phyloP scores from a whole-genome alignment of 2,888 invertebrate genomes.

The Ceraclea dissimilis region DNA sequence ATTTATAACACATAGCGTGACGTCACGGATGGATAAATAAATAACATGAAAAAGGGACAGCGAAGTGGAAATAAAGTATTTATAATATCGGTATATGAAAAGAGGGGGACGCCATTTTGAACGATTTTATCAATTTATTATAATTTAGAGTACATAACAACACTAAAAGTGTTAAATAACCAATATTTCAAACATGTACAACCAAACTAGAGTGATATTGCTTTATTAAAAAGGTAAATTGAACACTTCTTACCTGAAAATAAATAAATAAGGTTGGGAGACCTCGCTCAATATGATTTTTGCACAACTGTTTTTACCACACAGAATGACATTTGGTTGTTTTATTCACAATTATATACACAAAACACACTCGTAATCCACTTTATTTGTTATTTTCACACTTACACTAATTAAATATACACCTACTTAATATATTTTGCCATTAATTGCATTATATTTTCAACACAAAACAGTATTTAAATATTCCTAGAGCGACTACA shows the following conservation, averaged over 20 bases:
- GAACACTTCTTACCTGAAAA: background rate
- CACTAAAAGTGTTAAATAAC: background rate
- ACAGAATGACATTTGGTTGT: slow-evolving; percentile 9
- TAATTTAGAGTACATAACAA: background rate
- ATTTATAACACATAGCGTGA: too few relatives aligned
- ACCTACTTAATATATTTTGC: background rate
- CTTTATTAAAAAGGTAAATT: background rate
- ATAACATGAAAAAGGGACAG: background rate
- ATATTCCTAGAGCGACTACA: background rate
- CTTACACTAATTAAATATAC: slow-evolving; percentile 2
- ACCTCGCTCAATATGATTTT: background rate
- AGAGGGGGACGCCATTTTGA: slow-evolving; percentile 2
- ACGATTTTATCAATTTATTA: background rate
- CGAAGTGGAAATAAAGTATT: background rate
- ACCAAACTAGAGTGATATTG: background rate
- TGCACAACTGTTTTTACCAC: background rate
- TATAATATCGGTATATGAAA: background rate
- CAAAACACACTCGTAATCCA: slow-evolving; percentile 2
- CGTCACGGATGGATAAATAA: background rate
- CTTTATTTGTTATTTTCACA: slow-evolving; percentile 3
- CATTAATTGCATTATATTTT: background rate
- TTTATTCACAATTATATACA: slow-evolving; percentile 6
- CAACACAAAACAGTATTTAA: background rate
- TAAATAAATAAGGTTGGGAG: background rate
- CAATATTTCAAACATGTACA: background rate